Conservation (phyloP, 2,113 vertebrate genomes). For the Heptranchias perlo region DNA sequence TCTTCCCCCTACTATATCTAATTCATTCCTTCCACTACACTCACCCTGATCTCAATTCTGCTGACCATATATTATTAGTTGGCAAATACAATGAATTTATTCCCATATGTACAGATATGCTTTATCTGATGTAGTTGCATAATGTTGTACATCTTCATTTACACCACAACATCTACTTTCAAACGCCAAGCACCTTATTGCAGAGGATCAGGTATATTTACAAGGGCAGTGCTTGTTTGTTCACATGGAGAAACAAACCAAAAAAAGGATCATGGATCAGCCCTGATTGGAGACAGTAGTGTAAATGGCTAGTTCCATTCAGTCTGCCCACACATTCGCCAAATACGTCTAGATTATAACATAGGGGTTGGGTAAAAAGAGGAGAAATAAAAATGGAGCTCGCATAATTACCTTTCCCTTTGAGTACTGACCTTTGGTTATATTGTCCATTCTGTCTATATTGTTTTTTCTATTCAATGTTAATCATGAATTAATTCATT, state of each 20-base stretch:
- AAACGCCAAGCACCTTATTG: neutral
- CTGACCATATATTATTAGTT: no score
- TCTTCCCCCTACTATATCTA: neutral
- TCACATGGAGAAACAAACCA: neutral
- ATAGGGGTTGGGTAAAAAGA: neutral
- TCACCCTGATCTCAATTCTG: neutral
- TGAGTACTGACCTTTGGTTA: neutral
- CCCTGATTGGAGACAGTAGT: neutral
- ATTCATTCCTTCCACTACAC: neutral
- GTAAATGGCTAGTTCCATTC: neutral
- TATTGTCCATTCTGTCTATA: neutral
- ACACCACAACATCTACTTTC: neutral
- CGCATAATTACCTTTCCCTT: neutral
- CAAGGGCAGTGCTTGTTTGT: neutral
- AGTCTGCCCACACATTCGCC: neutral
- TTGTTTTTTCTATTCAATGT: conserved; percentile 7
- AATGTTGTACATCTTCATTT: neutral
- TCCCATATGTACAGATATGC: no score
- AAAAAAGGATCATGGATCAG: neutral
- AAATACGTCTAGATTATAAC: neutral
- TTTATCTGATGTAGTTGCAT: neutral
- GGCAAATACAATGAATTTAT: no score
- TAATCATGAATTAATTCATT: conserved; percentile 24
- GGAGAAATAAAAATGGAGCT: neutral
- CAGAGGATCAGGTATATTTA: neutral